Evolutionary conservation across 1,140 invertebrate genomes (phyloP).

Genomic region (Yoshiicerus persimilis): DNA sequence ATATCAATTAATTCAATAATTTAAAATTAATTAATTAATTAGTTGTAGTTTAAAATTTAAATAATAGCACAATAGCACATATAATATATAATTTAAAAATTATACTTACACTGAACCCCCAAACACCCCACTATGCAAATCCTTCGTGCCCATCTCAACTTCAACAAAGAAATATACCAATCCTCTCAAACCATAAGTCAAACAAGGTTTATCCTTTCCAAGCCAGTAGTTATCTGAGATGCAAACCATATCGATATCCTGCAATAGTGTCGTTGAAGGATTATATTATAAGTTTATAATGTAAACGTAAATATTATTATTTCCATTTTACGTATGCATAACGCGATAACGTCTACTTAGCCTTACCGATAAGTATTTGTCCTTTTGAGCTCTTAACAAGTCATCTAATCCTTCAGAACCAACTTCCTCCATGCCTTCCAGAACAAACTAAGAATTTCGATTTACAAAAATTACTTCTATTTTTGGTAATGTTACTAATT

Average conservation of each 20-base stretch:
- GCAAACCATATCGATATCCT: conserved; percentile 87
- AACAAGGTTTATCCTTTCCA: conserved; percentile 91
- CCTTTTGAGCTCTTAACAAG: conserved; percentile 72
- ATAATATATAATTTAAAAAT: neutral
- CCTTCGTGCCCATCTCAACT: conserved; percentile 83
- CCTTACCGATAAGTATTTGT: conserved; percentile 68
- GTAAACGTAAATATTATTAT: neutral
- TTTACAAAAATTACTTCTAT: conserved; percentile 35
- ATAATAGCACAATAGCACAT: neutral
- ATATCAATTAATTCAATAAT: neutral
- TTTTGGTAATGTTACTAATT: neutral
- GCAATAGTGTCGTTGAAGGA: neutral
- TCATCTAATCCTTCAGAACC: conserved; percentile 94
- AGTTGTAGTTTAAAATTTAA: neutral
- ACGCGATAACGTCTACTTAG: neutral
- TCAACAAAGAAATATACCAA: conserved; percentile 91
- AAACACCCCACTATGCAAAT: conserved; percentile 93
- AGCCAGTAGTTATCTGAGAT: conserved; percentile 99
- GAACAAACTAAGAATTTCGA: conserved; percentile 69
- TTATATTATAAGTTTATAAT: too few relatives aligned
- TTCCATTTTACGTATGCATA: neutral
- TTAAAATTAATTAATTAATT: neutral
- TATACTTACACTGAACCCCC: neutral
- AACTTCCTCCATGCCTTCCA: conserved; percentile 98
- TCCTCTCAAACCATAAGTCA: conserved; percentile 94